Evolutionary conservation across 2,888 invertebrate genomes (phyloP).

Genomic region (Acrobasis suavella): DNA sequence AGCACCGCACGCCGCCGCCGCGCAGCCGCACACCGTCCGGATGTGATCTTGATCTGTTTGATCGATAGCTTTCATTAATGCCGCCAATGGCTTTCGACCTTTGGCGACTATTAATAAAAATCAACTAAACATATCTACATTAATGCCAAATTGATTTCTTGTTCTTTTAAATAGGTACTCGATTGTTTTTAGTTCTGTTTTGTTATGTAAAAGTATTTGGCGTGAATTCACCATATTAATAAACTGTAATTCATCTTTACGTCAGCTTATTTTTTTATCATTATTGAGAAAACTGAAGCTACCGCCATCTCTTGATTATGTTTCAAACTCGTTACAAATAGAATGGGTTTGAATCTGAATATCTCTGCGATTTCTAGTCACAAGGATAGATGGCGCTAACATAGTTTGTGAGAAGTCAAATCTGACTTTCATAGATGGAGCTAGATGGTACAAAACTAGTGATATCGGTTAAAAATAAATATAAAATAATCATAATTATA

Average conservation of each 20-base stretch:
- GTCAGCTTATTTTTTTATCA: neutral
- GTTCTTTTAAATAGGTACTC: neutral
- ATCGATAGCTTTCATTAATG: constrained; percentile 64
- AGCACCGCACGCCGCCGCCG: constrained; percentile 36
- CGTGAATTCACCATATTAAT: neutral
- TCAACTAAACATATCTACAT: constrained; percentile 1
- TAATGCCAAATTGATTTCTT: neutral
- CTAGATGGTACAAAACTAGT: neutral
- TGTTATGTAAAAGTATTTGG: neutral
- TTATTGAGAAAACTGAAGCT: neutral
- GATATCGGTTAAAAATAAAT: no score
- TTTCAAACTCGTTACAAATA: neutral
- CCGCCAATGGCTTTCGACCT: constrained; percentile 45
- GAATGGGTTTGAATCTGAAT: neutral
- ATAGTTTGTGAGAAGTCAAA: neutral
- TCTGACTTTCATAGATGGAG: neutral
- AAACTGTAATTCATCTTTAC: neutral
- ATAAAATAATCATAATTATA: no score
- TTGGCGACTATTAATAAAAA: constrained; percentile 40
- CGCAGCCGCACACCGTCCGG: constrained; percentile 38
- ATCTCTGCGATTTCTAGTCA: neutral
- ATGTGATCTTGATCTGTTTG: constrained; percentile 66
- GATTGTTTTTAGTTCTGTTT: neutral
- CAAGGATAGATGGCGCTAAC: neutral
- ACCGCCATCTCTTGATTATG: neutral